phyloP scores from a whole-genome alignment of 2,113 vertebrate species.

The Syngnathoides biaculeatus region DNA sequence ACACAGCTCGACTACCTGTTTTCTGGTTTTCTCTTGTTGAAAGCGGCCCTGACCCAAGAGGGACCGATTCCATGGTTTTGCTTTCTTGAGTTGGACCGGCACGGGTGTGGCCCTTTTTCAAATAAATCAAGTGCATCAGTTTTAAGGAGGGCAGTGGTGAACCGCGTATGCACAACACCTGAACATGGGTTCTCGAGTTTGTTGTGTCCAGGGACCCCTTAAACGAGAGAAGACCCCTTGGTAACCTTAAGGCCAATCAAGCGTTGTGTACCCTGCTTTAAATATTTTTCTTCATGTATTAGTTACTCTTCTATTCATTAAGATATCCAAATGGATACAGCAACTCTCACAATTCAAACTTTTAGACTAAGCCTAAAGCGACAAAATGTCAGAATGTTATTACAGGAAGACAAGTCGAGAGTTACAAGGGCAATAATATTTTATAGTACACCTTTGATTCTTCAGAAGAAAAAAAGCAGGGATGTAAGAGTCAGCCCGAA shows the following conservation, averaged over 20 bases:
- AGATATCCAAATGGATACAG: no score
- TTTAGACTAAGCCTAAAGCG: no score
- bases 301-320: no score
- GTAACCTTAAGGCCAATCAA: background rate
- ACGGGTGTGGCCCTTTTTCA: constrained; percentile 72
- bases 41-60: background rate
- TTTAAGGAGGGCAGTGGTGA: constrained; percentile 55
- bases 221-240: background rate
- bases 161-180: constrained; percentile 15
- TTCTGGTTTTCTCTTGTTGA: background rate
- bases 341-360: no score
- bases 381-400: no score
- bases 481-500: no score
- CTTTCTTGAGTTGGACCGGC: constrained; percentile 33
- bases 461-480: no score
- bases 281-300: no score
- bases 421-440: no score
- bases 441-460: no score
- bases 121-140: constrained; percentile 38
- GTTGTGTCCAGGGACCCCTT: background rate
- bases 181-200: background rate
- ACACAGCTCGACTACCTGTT: background rate
- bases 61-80: constrained; percentile 10
- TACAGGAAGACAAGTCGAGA: no score
- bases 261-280: no score